Evolutionary conservation across 2,113 vertebrate genomes (phyloP), one percentile per base, ranked within the genome.

Genomic region (Oryzias celebensis): DNA sequence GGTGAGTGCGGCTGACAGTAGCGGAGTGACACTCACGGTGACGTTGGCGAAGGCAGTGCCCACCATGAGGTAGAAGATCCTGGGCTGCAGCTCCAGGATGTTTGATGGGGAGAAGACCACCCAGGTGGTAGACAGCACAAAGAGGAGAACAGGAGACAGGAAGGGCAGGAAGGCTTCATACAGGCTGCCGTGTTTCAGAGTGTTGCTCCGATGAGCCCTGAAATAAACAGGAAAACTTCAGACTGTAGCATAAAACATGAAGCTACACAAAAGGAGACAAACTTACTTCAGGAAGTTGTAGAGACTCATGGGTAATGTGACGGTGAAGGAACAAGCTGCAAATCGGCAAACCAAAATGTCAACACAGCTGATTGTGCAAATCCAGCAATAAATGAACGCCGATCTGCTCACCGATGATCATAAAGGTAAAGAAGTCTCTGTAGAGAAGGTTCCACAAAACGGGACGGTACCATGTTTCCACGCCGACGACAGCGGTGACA

Each of bases 251-350:
- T 8, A 0, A 42, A 23, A 31, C 5, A 12, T 18, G 7, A 28
- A 17, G 26, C 36, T 22, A 26, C 12, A 61, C 1, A 5, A 52
- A 20, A 41, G 8, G 17, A 43, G 17, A 3, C 3, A 1, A 13
- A 87, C 94, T 92, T 88, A 99, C 97, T 92, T 98, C 70, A 93
- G 91, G 68, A 98, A 94, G 31, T 99, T 99, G 71, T 89, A 91
- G 64, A 99, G 92, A 83, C 96, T 99, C 96, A 99, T 98, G 8
- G 97, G 97, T 77, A 99, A 77, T 1, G 97, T 98, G 81, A 98
- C 93, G 8, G 89, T 91, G 81, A 98, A 89, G 0, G 96, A 96
- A 59, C 97, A 98, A 13, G 89, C 97, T 99, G 75, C 28, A 57
- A 77, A 84, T 62, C 44, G 79, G 78, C 20, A 73, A 63, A 57